Evolutionary conservation across 2,888 invertebrate genomes (phyloP).

Genomic region (Tanytarsus gracilentus): DNA sequence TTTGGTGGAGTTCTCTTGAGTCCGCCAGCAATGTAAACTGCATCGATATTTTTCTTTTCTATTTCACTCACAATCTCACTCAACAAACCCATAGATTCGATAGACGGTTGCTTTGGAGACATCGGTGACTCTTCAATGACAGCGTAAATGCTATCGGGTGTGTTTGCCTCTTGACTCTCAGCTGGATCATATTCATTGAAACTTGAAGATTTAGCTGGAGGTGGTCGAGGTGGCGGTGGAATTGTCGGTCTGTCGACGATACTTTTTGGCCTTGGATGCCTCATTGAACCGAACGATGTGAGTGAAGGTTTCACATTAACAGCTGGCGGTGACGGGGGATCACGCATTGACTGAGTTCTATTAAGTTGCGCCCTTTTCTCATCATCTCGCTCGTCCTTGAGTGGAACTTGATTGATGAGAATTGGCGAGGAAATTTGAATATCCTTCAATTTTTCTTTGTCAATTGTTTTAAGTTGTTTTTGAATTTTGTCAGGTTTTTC

Average conservation of each 20-base stretch:
- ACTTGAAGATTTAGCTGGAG: slow-evolving; percentile 38
- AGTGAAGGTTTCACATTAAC: slow-evolving; percentile 45
- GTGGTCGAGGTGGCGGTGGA: slow-evolving; percentile 65
- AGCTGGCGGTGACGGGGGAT: slow-evolving; percentile 43
- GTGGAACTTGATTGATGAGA: slow-evolving; percentile 38
- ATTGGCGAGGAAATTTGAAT: slow-evolving; percentile 80
- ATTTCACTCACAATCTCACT: slow-evolving; percentile 84
- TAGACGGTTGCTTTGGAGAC: slow-evolving; percentile 47
- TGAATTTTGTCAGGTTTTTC: slow-evolving; percentile 43
- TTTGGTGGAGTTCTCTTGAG: slow-evolving; percentile 53
- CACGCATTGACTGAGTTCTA: slow-evolving; percentile 75
- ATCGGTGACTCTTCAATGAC: slow-evolving; percentile 73
- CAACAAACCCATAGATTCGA: slow-evolving; percentile 65
- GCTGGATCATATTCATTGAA: slow-evolving; percentile 68
- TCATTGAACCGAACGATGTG: slow-evolving; percentile 75
- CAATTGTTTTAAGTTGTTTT: slow-evolving; percentile 56
- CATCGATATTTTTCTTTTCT: slow-evolving; percentile 75
- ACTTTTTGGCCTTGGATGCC: slow-evolving; percentile 64
- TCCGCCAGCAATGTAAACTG: slow-evolving; percentile 74
- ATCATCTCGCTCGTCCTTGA: slow-evolving; percentile 48
- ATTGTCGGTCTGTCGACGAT: slow-evolving; percentile 62
- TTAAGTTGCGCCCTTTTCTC: slow-evolving; percentile 52
- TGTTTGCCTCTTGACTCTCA: slow-evolving; percentile 50
- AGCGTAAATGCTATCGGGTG: slow-evolving; percentile 74
- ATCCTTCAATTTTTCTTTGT: slow-evolving; percentile 62